Evolutionary conservation across 2,797 vertebrate genomes (phyloP), one percentile per base, ranked within the genome.

Genomic region (Chloroceryle amazona): DNA sequence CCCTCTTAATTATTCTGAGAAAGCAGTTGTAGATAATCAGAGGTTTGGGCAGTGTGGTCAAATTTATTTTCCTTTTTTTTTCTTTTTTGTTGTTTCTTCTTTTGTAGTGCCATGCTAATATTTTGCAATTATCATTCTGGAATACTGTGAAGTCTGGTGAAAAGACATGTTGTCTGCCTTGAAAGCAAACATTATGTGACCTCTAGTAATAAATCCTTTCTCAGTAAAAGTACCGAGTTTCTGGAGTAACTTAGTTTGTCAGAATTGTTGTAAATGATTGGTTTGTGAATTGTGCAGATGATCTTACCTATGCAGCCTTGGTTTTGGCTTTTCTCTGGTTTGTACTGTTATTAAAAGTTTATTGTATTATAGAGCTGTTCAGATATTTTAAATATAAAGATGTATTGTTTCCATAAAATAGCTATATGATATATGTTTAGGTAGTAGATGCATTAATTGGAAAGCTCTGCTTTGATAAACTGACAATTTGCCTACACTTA

Each of bases 311-410:
- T 99, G 99, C 99, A 99, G 99, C 98, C 98, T 98, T 99, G 98
- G 98, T 98, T 99, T 98, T 98, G 98, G 98, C 98, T 98, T 98
- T 98, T 97, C 98, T 97, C 98, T 98, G 97, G 98, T 98, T 98
- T 99, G 98, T 99, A 98, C 98, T 98, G 98, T 99, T 98, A 98
- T 99, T 98, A 98, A 99, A 98, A 98, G 98, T 99, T 98, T 99
- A 98, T 99, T 99, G 99, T 99, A 99, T 98, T 98, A 99, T 99
- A 99, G 98, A 99, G 98, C 98, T 99, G 99, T 99, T 98, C 96
- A 98, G 98, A 99, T 99, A 98, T 98, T 99, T 98, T 98, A 99
- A 98, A 98, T 99, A 98, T 97, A 98, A 98, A 99, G 98, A 98
- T 98, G 98, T 99, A 98, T 98, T 98, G 98, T 99, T 99, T 97